These are phyloP conservation scores for Naja naja DNA, from an alignment of 2,113 vertebrate species.

Conservation along the genomic window DNA sequence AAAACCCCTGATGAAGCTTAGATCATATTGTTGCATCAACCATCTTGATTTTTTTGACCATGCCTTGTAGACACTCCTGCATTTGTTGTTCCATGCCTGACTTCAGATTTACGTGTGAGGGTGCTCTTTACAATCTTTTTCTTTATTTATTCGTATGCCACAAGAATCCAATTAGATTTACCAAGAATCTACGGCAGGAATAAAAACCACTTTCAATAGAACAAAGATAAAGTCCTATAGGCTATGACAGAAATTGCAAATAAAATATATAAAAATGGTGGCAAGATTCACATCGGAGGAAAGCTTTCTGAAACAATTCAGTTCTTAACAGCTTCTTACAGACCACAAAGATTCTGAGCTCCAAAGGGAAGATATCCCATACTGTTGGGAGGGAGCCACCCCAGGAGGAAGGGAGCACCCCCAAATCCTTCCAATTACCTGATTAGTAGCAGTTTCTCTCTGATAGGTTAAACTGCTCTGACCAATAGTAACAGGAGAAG, in stretches of 20 bases:
- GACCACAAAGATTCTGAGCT: neutral
- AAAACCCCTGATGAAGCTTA: neutral
- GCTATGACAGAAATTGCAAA: neutral
- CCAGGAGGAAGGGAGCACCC: neutral
- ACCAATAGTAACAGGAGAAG: neutral
- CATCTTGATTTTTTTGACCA: neutral
- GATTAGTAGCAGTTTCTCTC: neutral
- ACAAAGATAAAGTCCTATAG: neutral
- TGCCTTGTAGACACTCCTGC: neutral
- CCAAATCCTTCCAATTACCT: neutral
- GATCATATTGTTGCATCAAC: neutral
- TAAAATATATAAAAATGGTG: neutral
- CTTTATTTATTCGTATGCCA: neutral
- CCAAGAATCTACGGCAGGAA: neutral
- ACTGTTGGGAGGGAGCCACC: neutral
- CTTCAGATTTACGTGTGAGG: neutral
- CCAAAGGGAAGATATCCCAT: neutral
- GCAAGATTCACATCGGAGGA: neutral
- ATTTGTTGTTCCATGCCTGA: neutral
- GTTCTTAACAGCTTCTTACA: neutral
- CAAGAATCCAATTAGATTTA: neutral
- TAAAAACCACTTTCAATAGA: neutral
- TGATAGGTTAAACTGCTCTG: neutral
- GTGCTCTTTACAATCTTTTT: neutral
- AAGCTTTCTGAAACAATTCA: neutral